A percentile compares a stretch with the other conserved stretches of the same genome.
Conservation (phyloP, 2,888 invertebrate genomes). For the Rhagonycha fulva region DNA sequence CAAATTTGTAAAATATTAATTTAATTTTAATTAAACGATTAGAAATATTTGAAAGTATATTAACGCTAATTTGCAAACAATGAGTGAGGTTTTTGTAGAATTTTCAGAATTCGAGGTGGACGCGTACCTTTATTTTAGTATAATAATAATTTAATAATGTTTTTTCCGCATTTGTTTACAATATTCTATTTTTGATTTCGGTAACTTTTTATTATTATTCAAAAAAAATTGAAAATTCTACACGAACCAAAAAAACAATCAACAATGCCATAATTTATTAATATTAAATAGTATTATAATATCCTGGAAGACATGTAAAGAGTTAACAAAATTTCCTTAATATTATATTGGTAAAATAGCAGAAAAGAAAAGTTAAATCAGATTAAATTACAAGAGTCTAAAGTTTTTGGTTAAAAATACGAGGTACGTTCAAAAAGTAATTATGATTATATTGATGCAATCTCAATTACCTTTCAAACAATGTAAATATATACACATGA, state of each 20-base stretch:
- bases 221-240: background rate
- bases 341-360: background rate
- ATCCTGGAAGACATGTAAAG: background rate
- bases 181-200: too few relatives aligned
- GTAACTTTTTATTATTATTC: background rate
- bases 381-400: background rate
- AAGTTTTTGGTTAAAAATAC: background rate
- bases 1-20: background rate
- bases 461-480: background rate
- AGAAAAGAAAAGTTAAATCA: background rate
- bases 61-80: background rate
- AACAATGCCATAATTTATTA: background rate
- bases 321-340: background rate
- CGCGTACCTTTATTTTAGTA: too few relatives aligned
- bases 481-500: background rate
- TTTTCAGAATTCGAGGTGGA: background rate
- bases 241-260: background rate
- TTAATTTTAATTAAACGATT: too few relatives aligned
- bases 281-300: background rate
- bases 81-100: background rate
- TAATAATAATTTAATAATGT: too few relatives aligned
- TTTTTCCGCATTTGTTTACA: too few relatives aligned
- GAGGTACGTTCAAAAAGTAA: background rate
- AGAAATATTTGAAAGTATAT: too few relatives aligned
- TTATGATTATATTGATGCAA: background rate